phyloP scores from a whole-genome alignment of 2,888 invertebrate genomes.

The Idaea biselata region DNA sequence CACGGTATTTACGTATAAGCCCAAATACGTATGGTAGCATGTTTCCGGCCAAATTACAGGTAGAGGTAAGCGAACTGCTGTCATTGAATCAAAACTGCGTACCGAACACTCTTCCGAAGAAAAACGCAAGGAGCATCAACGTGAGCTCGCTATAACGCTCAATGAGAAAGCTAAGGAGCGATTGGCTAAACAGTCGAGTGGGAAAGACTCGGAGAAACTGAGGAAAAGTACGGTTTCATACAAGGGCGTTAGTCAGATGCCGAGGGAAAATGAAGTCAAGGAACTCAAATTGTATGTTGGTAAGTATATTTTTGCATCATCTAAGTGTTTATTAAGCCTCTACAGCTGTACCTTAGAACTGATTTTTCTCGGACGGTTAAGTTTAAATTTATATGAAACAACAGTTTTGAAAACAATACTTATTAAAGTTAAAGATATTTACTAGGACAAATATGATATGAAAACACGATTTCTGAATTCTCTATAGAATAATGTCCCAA shows the following conservation, averaged over 20 bases:
- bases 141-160: slow-evolving; percentile 92
- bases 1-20: no score
- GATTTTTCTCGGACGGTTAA: no score
- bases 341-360: no score
- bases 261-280: slow-evolving; percentile 94
- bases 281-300: slow-evolving; percentile 97
- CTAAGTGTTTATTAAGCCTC: no score
- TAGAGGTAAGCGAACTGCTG: slow-evolving; percentile 91
- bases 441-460: no score
- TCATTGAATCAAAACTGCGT: slow-evolving; percentile 95
- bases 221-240: slow-evolving; percentile 97
- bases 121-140: slow-evolving; percentile 97
- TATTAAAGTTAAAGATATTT: no score
- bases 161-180: slow-evolving; percentile 97
- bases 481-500: no score
- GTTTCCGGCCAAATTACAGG: slow-evolving; percentile 51
- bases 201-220: slow-evolving; percentile 92
- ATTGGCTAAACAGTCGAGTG: slow-evolving; percentile 91
- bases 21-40: background rate
- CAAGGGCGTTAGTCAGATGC: slow-evolving; percentile 95
- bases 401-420: no score
- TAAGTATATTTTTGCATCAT: slow-evolving; percentile 59
- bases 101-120: slow-evolving; percentile 98
- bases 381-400: no score
- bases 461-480: no score